Evolutionary conservation across 2,797 vertebrate genomes (phyloP).

Genomic region (Anas acuta): DNA sequence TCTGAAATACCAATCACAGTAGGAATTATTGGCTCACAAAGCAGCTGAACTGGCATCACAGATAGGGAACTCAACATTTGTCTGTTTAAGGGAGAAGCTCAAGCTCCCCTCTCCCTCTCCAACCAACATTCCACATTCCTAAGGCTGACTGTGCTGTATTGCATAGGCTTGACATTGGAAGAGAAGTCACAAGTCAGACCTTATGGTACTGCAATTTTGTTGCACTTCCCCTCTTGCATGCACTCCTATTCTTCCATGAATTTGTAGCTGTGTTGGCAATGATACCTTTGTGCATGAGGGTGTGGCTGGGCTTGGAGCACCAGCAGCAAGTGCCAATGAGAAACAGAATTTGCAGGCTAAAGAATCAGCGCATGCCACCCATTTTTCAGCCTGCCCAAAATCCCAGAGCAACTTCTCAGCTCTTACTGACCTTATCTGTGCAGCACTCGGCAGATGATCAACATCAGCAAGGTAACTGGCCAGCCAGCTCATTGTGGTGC

Average conservation of each 20-base stretch:
- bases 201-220: background rate
- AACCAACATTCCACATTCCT: background rate
- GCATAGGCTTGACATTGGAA: background rate
- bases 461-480: slow-evolving; percentile 97
- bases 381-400: background rate
- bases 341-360: background rate
- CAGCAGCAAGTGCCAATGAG: background rate
- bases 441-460: slow-evolving; percentile 92
- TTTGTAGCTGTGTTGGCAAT: background rate
- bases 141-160: background rate
- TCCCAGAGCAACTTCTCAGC: background rate
- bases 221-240: background rate
- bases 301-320: background rate
- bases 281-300: accelerated
- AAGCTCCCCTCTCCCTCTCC: background rate
- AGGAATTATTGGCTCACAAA: slow-evolving; percentile 4
- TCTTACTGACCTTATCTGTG: slow-evolving; percentile 89
- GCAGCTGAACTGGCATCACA: background rate
- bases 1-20: slow-evolving; percentile 77
- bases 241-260: background rate
- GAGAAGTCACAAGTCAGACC: background rate
- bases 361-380: background rate
- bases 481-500: slow-evolving; percentile 98
- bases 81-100: background rate
- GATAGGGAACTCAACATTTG: background rate